Evolutionary conservation across 2,113 vertebrate species (phyloP), one percentile per base, ranked within the genome.

Genomic region (Macheiramphus alcinus): DNA sequence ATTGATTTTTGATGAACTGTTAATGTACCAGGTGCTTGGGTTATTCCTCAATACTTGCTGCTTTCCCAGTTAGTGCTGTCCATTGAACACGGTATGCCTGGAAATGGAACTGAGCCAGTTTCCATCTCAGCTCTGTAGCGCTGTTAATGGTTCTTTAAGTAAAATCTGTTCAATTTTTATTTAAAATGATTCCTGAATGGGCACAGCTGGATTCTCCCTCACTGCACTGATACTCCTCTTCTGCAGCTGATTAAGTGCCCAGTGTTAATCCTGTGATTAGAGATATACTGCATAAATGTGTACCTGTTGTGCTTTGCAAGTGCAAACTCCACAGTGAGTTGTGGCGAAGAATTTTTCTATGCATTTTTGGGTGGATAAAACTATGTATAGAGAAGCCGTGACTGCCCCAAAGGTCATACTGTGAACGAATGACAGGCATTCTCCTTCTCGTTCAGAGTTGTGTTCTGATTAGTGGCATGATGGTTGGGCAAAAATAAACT

Each of bases 361-460:
- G 25, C 15, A 9, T n/a, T 63, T 80, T 63, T 16, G 4, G 10
- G 7, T 62, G 25, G 42, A 13, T 91, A 38, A 67, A 83, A 27
- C 47, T 16, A 1, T 17, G 9, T 1, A 2, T 11, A 19, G 23
- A 58, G 48, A 40, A 55, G n/a, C 29, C 1, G 1, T 11, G 58
- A 10, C n/a, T 22, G 20, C 9, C 38, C 27, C 20, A 9, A 32
- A 63, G 19, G 36, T 61, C 43, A 3, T 7, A 4, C 55, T 34
- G 26, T 56, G 75, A 27, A 16, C 16, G 19, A 6, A 15, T 23
- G 40, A 23, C 26, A 7, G 4, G 16, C 4, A 12, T 65, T 45
- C n/a, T 22, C 27, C 27, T 62, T 38, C 52, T n/a, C 11, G 2
- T 16, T 73, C 48, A 16, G 53, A 72, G 29, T 6, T 53, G 15